Evolutionary conservation across 1,140 invertebrate genomes (phyloP), one percentile per base, ranked within the genome.

Genomic region (Pogonognathellus flavescens): DNA sequence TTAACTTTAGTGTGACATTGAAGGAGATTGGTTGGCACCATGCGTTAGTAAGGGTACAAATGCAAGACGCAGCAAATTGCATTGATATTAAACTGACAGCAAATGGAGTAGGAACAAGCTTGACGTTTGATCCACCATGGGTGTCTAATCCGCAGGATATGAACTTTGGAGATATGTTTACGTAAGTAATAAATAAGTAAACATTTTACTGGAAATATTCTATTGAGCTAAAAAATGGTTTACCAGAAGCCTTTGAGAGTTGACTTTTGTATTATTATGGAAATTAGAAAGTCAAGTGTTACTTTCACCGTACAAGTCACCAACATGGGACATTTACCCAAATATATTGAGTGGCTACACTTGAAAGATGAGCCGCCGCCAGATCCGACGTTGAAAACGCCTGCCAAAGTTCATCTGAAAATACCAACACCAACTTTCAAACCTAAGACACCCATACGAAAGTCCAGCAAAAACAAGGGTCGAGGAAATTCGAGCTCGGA

Each of bases 11-110:
- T 9, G 41, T 50, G 1, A 49, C n/a, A 41, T 76, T 76, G 31
- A 70, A 57, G 16, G 70, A 76, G 25, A 7, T 49, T n/a, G 70
- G 70, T n/a, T 14, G 16, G 5, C 70, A 76, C 11, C 16, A 76
- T 16, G 70, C 70, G 6, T 41, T 76, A 5, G 0, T 49, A 76
- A 50, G 70, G 16, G 41, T 50, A 2, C 82, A 83, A 31, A 57
- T 62, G 60, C 16, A 62, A 5, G 52, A 60, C 41, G 59, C 31
- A 76, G 41, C 31, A 16, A 76, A 41, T 50, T 49, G 41, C n/a
- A 41, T 76, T n/a, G 41, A 83, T 14, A 16, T 80, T 18, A 85
- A 70, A 57, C 66, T 82, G 0, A 25, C 13, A 1, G 72, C 62
- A 57, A 11, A 0, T 4, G 70, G 70, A 18, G 0, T 1, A 1